Evolutionary conservation across 2,888 invertebrate genomes (phyloP).

Genomic region (Chironomus riparius): DNA sequence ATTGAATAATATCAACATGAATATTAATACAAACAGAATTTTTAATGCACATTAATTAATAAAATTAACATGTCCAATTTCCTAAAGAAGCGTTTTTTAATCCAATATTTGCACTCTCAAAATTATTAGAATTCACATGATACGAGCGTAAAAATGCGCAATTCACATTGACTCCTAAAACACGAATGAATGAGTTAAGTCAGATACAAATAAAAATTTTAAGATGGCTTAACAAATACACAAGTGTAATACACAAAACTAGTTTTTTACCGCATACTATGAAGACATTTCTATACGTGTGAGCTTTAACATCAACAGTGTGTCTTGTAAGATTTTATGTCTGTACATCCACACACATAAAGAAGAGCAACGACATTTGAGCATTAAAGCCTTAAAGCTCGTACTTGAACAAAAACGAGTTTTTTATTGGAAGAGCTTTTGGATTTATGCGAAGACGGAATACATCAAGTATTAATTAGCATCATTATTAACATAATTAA

Average conservation of each 20-base stretch:
- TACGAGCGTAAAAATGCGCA: conserved; percentile 14
- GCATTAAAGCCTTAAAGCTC: background rate
- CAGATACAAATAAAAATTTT: conserved; percentile 16
- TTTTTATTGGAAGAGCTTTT: too few relatives aligned
- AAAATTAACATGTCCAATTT: too few relatives aligned
- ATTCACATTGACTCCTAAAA: conserved; percentile 22
- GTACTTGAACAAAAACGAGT: too few relatives aligned
- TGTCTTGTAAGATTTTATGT: background rate
- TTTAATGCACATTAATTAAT: too few relatives aligned
- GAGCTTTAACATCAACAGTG: background rate
- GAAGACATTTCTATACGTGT: background rate
- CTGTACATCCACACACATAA: too few relatives aligned
- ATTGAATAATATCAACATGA: too few relatives aligned
- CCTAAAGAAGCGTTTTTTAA: too few relatives aligned
- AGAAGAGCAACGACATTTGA: background rate
- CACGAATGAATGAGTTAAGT: conserved; percentile 20
- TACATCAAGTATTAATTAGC: too few relatives aligned
- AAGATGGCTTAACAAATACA: conserved; percentile 20
- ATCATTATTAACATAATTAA: too few relatives aligned
- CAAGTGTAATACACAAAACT: conserved; percentile 14
- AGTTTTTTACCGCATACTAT: conserved; percentile 15
- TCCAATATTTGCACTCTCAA: background rate
- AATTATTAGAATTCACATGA: background rate
- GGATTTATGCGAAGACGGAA: too few relatives aligned
- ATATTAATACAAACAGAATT: too few relatives aligned